These are phyloP conservation scores for Cryptoblepharus egeriae DNA, from an alignment of 2,797 vertebrate species.

Conservation along the genomic window DNA sequence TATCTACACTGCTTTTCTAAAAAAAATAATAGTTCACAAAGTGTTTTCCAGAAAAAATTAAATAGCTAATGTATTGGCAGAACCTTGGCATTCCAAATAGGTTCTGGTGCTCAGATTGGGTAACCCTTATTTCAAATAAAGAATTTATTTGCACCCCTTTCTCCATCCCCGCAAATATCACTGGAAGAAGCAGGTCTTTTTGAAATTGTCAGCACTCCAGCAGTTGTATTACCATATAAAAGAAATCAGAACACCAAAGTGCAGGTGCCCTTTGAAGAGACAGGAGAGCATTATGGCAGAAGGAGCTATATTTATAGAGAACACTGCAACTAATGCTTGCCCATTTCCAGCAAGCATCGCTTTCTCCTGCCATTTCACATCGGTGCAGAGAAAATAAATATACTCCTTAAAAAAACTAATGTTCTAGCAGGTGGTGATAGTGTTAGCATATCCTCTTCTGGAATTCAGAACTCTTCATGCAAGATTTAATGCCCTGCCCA, in stretches of 20 bases:
- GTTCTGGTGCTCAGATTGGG: not conserved
- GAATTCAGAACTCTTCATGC: not conserved
- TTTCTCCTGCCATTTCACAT: slow-evolving; percentile 56
- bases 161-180: not conserved
- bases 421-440: slow-evolving; percentile 29
- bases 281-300: slow-evolving; percentile 23
- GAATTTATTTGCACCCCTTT: not conserved
- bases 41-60: no score
- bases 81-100: not conserved
- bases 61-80: no score
- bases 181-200: not conserved
- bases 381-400: slow-evolving; percentile 60
- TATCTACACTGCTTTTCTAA: no score
- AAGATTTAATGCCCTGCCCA: no score
- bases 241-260: slow-evolving; percentile 40
- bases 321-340: slow-evolving; percentile 49
- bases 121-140: not conserved
- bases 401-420: slow-evolving; percentile 39
- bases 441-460: slow-evolving; percentile 23
- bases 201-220: not conserved
- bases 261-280: slow-evolving; percentile 27
- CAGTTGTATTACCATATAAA: slow-evolving; percentile 37
- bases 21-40: no score
- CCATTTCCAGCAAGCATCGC: slow-evolving; percentile 50
- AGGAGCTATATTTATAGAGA: slow-evolving; percentile 58